phyloP scores from a whole-genome alignment of 1,140 invertebrate genomes.

The Eupeodes corollae region DNA sequence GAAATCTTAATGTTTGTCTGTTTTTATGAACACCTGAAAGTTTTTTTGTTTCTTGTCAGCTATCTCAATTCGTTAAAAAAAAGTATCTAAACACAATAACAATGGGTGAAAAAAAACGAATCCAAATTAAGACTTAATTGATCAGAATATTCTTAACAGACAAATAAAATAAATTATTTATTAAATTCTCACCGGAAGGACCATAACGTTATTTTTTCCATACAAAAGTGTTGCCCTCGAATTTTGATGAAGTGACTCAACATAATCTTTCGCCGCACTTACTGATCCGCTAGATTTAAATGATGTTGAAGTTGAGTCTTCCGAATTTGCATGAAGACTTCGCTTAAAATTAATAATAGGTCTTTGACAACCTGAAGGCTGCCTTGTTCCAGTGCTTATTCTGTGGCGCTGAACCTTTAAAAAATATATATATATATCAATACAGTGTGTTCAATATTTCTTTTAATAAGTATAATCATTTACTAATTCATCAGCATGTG shows the following conservation, averaged over 20 bases:
- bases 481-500: slow-evolving; percentile 79
- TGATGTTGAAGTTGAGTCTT: slow-evolving; percentile 41
- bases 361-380: slow-evolving; percentile 56
- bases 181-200: slow-evolving; percentile 58
- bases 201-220: slow-evolving; percentile 92
- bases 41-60: too few relatives aligned
- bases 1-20: too few relatives aligned
- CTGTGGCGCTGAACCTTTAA: slow-evolving; percentile 61
- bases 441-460: neutral
- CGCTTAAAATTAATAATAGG: slow-evolving; percentile 62
- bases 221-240: slow-evolving; percentile 79
- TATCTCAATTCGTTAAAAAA: too few relatives aligned
- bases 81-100: too few relatives aligned
- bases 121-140: too few relatives aligned
- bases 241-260: slow-evolving; percentile 91
- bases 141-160: too few relatives aligned
- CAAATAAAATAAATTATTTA: too few relatives aligned
- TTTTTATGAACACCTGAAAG: too few relatives aligned
- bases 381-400: slow-evolving; percentile 61
- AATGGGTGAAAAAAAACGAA: too few relatives aligned
- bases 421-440: slow-evolving; percentile 12
- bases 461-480: neutral
- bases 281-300: slow-evolving; percentile 40
- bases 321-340: slow-evolving; percentile 52
- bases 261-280: slow-evolving; percentile 76